Conservation (phyloP, 2,113 vertebrate genomes). For the Sorex araneus region DNA sequence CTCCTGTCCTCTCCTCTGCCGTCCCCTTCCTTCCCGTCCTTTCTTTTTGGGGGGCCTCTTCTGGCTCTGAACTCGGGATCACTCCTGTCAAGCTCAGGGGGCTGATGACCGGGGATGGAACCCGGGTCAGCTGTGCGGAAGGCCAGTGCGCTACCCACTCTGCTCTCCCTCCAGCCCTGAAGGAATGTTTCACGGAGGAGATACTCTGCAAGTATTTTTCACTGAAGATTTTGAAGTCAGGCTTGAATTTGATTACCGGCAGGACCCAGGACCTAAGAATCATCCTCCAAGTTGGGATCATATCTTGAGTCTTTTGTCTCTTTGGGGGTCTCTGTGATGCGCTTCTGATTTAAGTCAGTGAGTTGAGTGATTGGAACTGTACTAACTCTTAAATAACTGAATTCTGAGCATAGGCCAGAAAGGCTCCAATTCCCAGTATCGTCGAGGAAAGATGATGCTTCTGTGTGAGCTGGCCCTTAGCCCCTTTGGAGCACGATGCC, state of each 20-base stretch:
- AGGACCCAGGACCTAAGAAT: neutral
- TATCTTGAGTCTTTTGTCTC: neutral
- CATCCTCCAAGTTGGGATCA: conserved; percentile 24
- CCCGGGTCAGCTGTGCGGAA: too few species aligned
- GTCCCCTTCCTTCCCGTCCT: too few species aligned
- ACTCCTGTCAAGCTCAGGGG: too few species aligned
- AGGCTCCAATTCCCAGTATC: neutral
- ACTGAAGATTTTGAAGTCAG: conserved; percentile 8
- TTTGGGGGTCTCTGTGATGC: neutral
- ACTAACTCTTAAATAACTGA: neutral
- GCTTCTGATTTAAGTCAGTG: conserved; percentile 10
- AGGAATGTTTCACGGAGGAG: neutral
- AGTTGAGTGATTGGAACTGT: neutral
- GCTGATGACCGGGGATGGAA: too few species aligned
- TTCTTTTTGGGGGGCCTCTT: too few species aligned
- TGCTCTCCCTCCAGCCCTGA: too few species aligned
- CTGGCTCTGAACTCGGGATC: too few species aligned
- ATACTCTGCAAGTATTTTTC: neutral
- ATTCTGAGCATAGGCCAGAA: conserved; percentile 36
- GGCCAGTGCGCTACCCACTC: too few species aligned
- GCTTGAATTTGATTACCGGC: neutral
- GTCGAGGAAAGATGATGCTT: neutral
- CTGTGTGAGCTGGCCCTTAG: too few species aligned
- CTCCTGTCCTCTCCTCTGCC: too few species aligned
- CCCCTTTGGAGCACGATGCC: too few species aligned